Evolutionary conservation across 1,140 invertebrate species (phyloP), one percentile per base, ranked within the genome.

Genomic region (Kradibia gibbosae): DNA sequence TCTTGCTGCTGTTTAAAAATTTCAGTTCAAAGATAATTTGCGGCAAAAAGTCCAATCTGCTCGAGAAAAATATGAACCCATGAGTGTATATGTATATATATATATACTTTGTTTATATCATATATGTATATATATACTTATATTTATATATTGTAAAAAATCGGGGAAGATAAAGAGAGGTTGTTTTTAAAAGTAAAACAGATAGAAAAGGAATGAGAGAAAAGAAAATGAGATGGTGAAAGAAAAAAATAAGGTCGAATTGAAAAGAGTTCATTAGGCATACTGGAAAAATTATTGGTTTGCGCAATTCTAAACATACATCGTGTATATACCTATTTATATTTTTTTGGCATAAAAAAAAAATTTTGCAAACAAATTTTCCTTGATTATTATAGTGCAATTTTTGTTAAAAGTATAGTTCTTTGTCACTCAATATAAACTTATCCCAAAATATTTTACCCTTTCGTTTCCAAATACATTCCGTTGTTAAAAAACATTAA

Each of bases 241-340:
- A 36, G 31, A 65, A 67, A 15, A 67, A 67, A 36, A 67, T 67
- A 39, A 67, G 62, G 62, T 39, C 62, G 36, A 39, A n/a, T 67
- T 67, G 34, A 67, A 67, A 67, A 67, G 62, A 67, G 34, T 67
- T 67, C 34, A 67, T 67, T 67, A 67, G 20, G 11, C 34, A 8
- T n/a, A 22, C 62, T 67, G 22, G 34, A n/a, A 67, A n/a, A 67
- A 67, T 67, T 67, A 67, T 67, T 67, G 62, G 17, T 67, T 67
- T 39, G 13, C 20, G 42, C 42, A 45, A 8, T 8, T 45, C 5
- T 45, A 45, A 8, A 45, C 13, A 45, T 34, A n/a, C 34, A 28
- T 60, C 13, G 13, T 62, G 5, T 34, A 34, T 36, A 62, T 20
- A 62, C 15, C 5, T 45, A 45, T 45, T 8, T 45, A 45, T 45